phyloP scores from a whole-genome alignment of 1,140 invertebrate species.

The Tetramorium alpestre region DNA sequence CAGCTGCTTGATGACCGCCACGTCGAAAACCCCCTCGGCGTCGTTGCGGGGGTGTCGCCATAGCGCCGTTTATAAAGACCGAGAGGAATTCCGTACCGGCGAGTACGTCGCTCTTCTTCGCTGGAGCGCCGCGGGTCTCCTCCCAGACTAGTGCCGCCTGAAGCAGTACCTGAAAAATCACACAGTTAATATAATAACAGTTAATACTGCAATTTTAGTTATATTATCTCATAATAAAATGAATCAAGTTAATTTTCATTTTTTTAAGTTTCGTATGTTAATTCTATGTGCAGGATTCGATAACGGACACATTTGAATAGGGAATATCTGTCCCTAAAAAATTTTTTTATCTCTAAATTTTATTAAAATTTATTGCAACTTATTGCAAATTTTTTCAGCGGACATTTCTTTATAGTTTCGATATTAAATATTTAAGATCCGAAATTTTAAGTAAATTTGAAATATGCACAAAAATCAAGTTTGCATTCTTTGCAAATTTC shows the following conservation, averaged over 20 bases:
- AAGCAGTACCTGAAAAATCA: slow-evolving; percentile 80
- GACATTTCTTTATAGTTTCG: too few species aligned
- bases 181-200: neutral
- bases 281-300: too few species aligned
- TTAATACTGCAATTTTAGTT: neutral
- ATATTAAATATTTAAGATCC: neutral
- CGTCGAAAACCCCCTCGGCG: slow-evolving; percentile 80
- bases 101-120: slow-evolving; percentile 84
- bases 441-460: neutral
- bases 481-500: neutral
- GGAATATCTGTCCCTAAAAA: neutral
- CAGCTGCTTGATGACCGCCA: slow-evolving; percentile 47
- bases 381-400: too few species aligned
- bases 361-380: too few species aligned
- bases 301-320: neutral
- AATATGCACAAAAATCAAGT: neutral
- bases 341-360: neutral
- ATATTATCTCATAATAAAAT: neutral
- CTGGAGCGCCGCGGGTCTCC: slow-evolving; percentile 69
- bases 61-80: slow-evolving; percentile 86
- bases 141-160: slow-evolving; percentile 81
- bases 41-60: slow-evolving; percentile 79
- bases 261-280: neutral
- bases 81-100: slow-evolving; percentile 87
- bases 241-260: neutral